Evolutionary conservation across 2,888 invertebrate species (phyloP).

Genomic region (Agriopis leucophaearia): DNA sequence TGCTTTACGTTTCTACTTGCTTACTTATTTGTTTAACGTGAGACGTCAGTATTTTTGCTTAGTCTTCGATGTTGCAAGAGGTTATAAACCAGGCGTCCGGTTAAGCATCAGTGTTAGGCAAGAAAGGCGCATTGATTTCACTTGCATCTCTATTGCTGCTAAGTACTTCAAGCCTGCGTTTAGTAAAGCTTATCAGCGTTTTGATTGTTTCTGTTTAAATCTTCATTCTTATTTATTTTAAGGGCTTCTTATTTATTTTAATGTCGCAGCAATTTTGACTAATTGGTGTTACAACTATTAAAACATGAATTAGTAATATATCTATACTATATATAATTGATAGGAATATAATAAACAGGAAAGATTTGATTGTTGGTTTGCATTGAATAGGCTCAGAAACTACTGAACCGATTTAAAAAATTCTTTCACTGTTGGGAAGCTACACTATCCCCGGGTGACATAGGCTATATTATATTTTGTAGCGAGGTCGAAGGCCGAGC

Average conservation of each 20-base stretch:
- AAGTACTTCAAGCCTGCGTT: background rate
- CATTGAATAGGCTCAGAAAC: too few species aligned
- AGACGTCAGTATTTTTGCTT: constrained; percentile 32
- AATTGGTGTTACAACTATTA: constrained; percentile 7
- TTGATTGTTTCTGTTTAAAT: background rate
- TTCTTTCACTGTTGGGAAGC: too few species aligned
- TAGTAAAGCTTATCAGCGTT: background rate
- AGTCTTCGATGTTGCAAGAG: constrained; percentile 57
- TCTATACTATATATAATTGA: too few species aligned
- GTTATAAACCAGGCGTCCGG: constrained; percentile 64
- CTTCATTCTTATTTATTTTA: background rate
- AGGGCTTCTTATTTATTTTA: background rate
- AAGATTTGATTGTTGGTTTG: too few species aligned
- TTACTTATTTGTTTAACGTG: constrained; percentile 17
- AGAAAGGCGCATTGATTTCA: constrained; percentile 52
- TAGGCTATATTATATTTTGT: too few species aligned
- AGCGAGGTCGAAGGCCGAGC: too few species aligned
- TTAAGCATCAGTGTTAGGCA: constrained; percentile 53
- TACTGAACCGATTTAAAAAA: too few species aligned
- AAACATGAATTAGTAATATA: constrained; percentile 32
- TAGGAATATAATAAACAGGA: too few species aligned
- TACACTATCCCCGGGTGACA: too few species aligned
- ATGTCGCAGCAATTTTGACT: background rate
- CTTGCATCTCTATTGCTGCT: constrained; percentile 42
- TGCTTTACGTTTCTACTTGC: constrained; percentile 23